Percentiles rank a stretch among this genome's conserved stretches.
These are phyloP conservation scores for Heliconius charithonia DNA, from an alignment of 2,888 invertebrate species.

Conservation along the genomic window DNA sequence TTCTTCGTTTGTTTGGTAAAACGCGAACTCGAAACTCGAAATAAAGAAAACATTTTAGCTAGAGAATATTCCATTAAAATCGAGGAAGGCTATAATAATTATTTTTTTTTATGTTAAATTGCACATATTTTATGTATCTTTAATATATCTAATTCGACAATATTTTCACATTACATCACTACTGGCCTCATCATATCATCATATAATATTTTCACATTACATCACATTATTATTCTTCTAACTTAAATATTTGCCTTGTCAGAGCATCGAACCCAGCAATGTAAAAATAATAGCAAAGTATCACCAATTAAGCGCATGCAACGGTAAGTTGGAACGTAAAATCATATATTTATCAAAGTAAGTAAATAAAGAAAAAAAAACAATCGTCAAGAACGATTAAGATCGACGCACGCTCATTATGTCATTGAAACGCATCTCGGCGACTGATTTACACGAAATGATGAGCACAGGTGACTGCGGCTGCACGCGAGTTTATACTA, in stretches of 20 bases:
- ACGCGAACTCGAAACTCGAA: too few relatives aligned
- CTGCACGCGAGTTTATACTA: constrained; percentile 34
- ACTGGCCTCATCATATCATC: too few relatives aligned
- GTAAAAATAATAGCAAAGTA: not conserved
- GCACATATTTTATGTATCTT: not conserved
- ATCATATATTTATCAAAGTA: not conserved
- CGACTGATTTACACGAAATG: constrained; percentile 42
- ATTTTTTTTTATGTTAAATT: too few relatives aligned
- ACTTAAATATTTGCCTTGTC: not conserved
- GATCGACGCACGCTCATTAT: constrained; percentile 51
- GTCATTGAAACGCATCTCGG: constrained; percentile 47
- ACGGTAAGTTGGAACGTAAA: not conserved
- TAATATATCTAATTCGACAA: not conserved
- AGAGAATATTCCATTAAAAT: too few relatives aligned
- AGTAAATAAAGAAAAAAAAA: constrained; percentile 18
- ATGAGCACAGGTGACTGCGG: constrained; percentile 37
- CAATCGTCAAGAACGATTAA: constrained; percentile 33
- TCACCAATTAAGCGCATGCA: not conserved
- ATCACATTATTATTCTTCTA: too few relatives aligned
- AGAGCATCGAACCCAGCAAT: not conserved
- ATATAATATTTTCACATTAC: too few relatives aligned
- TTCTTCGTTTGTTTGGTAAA: too few relatives aligned
- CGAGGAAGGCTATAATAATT: too few relatives aligned
- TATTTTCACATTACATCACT: too few relatives aligned
- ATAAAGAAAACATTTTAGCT: too few relatives aligned